Base-by-base conservation (phyloP, 2,888 invertebrate genomes). In the Bombylius discolor region DNA sequence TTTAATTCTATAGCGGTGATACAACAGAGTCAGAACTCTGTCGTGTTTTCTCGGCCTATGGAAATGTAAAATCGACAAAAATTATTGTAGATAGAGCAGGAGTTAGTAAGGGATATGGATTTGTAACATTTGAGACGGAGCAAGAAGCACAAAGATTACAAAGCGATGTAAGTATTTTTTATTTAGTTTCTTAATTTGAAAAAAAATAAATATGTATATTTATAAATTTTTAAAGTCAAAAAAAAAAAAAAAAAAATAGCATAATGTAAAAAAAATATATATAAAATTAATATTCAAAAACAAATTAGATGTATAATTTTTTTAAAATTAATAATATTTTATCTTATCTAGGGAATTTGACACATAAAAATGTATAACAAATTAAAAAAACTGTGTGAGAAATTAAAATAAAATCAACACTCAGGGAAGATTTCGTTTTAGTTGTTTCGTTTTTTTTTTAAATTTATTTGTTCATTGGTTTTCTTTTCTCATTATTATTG, bases 21-120 rank as follows among this genome's bases (percentile, higher is more conserved):
- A 95, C 95, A 49, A 92, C 93, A 51, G 96, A 95, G 76, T 85
- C 86, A 55, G 96, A 96, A 70, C 76, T 97, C 62, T 86, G 89
- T 76, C 87, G 89, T 71, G 84, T 95, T 62, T 97, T 97, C 74
- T 90, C 92, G 60, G 82, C 85, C 52, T 90, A 89, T 67, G 93
- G 94, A 53, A 87, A 89, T 53, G 90, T 91, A 45, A 93, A 87
- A 64, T 89, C 91, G 50, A 92, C 93, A 53, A 93, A 97, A 77
- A 95, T 97, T 63, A 96, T 97, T 62, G 87, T 89, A 65, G 95
- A 96, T 72, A 79, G 94, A 65, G 94, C 93, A 61, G 96, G 96
- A 5, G 91, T 94, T 31, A 94, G 95, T 61, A 95, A 95, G 76
- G 74, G 74, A 48, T 74, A 74, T 52, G 87, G 87, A 51, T 87